Evolutionary conservation across 53 echinoderm and acorn worm species (phyloP).

Genomic region (Temnopleurus reevesii): DNA sequence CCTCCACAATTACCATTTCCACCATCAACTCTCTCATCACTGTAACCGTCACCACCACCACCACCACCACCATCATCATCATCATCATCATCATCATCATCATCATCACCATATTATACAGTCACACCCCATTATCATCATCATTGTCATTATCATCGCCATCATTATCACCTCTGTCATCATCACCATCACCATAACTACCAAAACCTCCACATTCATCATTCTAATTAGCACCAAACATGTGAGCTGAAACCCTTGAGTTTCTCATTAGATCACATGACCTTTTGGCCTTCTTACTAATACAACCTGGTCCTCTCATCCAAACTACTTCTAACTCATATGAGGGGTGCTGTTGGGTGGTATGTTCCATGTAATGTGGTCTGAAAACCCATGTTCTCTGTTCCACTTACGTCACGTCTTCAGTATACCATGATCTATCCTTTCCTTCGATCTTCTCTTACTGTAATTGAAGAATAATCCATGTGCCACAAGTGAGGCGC

Average conservation of each 20-base stretch:
- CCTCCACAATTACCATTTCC: too few species aligned
- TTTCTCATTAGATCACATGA: background rate
- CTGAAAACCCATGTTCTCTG: background rate
- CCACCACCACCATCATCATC: too few species aligned
- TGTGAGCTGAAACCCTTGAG: background rate
- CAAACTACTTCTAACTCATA: background rate
- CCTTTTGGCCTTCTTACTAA: background rate
- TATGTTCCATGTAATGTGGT: background rate
- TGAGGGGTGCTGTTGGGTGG: background rate
- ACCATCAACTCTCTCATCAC: too few species aligned
- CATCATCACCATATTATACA: too few species aligned
- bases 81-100: too few species aligned
- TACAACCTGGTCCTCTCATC: background rate
- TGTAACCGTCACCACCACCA: too few species aligned
- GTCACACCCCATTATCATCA: too few species aligned
- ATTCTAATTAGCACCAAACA: too few species aligned
- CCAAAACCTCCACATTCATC: too few species aligned
- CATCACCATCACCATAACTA: too few species aligned
- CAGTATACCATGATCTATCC: background rate
- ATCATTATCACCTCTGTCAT: too few species aligned
- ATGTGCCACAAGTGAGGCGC: background rate
- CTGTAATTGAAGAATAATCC: constrained; percentile 33
- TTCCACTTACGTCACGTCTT: background rate
- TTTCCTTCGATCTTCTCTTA: background rate
- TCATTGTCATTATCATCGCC: too few species aligned